Conservation (phyloP, 2,888 invertebrate species). For the Drosophila acutilabella region DNA sequence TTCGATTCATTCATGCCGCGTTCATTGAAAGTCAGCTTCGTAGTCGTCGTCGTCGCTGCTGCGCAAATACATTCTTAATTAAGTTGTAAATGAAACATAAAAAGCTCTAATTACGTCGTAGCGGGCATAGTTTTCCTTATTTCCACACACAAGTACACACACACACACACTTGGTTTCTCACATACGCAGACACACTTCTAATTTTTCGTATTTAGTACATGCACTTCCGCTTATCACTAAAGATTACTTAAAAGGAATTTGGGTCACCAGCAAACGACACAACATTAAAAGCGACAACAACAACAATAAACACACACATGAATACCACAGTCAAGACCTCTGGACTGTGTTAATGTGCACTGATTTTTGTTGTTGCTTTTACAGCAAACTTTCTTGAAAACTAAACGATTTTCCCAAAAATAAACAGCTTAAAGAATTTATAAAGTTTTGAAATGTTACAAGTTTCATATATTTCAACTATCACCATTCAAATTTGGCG, state of each 20-base stretch:
- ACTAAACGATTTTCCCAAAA: not conserved
- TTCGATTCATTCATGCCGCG: conserved; percentile 47
- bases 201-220: conserved; percentile 69
- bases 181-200: conserved; percentile 39
- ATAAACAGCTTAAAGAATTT: too few species aligned
- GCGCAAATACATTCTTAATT: conserved; percentile 78
- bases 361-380: not conserved
- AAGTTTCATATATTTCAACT: too few species aligned
- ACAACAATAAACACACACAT: conserved; percentile 26
- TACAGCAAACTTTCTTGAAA: not conserved
- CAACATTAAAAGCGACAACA: conserved; percentile 35
- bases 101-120: conserved; percentile 73
- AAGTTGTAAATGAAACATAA: conserved; percentile 77
- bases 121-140: conserved; percentile 47
- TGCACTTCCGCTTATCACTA: conserved; percentile 76
- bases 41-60: conserved; percentile 41
- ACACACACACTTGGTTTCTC: conserved; percentile 9
- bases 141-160: conserved; percentile 32
- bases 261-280: conserved; percentile 61
- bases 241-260: conserved; percentile 71
- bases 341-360: not conserved
- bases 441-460: not conserved
- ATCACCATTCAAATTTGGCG: not conserved
- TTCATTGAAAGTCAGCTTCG: conserved; percentile 46
- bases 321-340: conserved; percentile 8